Conservation (phyloP, 2,888 invertebrate species). For the Eumerus sabulonum region DNA sequence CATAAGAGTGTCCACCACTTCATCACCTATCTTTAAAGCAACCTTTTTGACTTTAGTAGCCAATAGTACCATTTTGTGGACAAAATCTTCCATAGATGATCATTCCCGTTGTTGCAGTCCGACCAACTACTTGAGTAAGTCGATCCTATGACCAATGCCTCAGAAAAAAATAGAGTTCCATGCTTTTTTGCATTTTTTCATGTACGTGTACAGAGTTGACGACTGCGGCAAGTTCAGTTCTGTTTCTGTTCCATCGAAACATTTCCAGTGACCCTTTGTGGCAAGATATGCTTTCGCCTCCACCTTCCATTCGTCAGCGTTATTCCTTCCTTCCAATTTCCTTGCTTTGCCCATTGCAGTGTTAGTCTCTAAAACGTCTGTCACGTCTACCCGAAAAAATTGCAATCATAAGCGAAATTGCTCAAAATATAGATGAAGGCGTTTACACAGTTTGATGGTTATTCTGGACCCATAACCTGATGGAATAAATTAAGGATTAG, state of each 20-base stretch:
- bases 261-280: slow-evolving; percentile 12
- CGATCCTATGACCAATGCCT: slow-evolving; percentile 9
- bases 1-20: background rate
- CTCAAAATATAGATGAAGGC: slow-evolving; percentile 3
- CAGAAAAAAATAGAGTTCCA: slow-evolving; percentile 6
- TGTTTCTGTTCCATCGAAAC: slow-evolving; percentile 2
- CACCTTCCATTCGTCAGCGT: slow-evolving; percentile 11
- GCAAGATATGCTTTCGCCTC: slow-evolving; percentile 7
- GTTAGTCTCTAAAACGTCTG: background rate
- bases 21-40: slow-evolving; percentile 7
- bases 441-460: slow-evolving; percentile 10
- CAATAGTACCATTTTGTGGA: slow-evolving; percentile 15
- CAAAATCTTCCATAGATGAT: slow-evolving; percentile 12
- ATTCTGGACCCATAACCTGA: slow-evolving; percentile 13
- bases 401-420: slow-evolving; percentile 17
- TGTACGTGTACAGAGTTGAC: background rate
- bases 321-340: slow-evolving; percentile 6
- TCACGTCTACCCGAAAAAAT: background rate
- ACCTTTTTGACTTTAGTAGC: slow-evolving; percentile 3
- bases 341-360: slow-evolving; percentile 17
- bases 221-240: background rate
- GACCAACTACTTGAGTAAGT: slow-evolving; percentile 20
- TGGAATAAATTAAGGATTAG: background rate
- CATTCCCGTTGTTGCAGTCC: slow-evolving; percentile 13
- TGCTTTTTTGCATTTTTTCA: background rate